Conservation (phyloP, 2,888 invertebrate species). For the Ferrisia virgata region DNA sequence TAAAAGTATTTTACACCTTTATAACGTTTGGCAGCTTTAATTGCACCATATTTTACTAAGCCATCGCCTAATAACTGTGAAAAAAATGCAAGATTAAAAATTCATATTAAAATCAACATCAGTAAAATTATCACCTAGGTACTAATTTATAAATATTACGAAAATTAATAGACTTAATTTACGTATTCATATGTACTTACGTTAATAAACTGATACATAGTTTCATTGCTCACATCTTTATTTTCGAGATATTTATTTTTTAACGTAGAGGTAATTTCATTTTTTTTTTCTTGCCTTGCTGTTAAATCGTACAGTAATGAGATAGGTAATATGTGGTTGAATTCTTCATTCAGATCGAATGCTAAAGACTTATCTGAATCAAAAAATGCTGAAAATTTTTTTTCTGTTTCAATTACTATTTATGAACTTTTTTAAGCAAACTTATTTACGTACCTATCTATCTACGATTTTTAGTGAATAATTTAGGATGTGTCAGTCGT, state of each 20-base stretch:
- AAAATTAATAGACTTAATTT: too few relatives aligned
- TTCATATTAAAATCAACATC: too few relatives aligned
- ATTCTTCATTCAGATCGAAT: background rate
- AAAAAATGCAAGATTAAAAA: background rate
- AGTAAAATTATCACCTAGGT: too few relatives aligned
- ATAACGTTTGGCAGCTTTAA: conserved; percentile 10
- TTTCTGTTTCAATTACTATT: too few relatives aligned
- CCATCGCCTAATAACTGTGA: background rate
- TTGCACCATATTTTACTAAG: background rate
- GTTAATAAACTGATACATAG: background rate
- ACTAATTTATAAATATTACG: too few relatives aligned
- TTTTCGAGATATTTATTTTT: conserved; percentile 20
- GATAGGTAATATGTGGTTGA: background rate
- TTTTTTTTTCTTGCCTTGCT: background rate
- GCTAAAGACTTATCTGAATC: background rate
- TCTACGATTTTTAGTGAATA: too few relatives aligned
- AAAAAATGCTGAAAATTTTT: background rate
- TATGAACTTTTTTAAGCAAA: too few relatives aligned
- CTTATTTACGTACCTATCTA: too few relatives aligned
- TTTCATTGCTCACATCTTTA: background rate
- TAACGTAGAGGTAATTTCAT: background rate
- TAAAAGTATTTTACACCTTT: conserved; percentile 3
- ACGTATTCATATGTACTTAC: background rate
- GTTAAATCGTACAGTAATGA: background rate
- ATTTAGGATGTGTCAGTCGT: too few relatives aligned